These are phyloP conservation scores for Acanthosepion pharaonis DNA, from an alignment of 2,888 invertebrate species.

Conservation along the genomic window DNA sequence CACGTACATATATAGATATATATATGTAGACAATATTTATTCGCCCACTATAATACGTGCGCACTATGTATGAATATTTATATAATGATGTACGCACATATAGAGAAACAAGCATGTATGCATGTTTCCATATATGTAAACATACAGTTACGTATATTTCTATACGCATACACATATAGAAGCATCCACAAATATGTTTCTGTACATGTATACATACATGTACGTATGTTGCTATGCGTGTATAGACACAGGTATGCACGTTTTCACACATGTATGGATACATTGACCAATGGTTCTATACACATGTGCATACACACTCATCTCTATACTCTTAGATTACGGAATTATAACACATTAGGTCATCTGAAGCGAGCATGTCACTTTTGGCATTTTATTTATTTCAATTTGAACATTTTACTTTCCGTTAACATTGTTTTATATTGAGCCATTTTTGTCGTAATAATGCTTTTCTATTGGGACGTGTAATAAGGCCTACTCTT, in stretches of 20 bases:
- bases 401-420: neutral
- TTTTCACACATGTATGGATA: neutral
- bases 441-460: neutral
- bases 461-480: neutral
- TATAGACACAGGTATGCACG: neutral
- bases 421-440: neutral
- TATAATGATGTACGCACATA: slow-evolving; percentile 13
- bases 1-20: neutral
- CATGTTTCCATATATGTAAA: neutral
- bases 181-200: neutral
- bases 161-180: neutral
- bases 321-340: slow-evolving; percentile 2
- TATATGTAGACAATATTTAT: neutral
- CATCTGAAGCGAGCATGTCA: neutral
- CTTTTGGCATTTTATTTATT: neutral
- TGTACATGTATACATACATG: neutral
- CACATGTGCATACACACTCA: neutral
- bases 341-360: neutral
- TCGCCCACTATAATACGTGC: neutral
- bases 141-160: neutral
- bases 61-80: slow-evolving; percentile 2
- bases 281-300: neutral
- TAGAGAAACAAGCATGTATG: neutral
- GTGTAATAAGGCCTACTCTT: neutral
- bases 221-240: slow-evolving; percentile 2